Base-by-base conservation (phyloP, 1,140 invertebrate species). In the Leptopilina clavipes region DNA sequence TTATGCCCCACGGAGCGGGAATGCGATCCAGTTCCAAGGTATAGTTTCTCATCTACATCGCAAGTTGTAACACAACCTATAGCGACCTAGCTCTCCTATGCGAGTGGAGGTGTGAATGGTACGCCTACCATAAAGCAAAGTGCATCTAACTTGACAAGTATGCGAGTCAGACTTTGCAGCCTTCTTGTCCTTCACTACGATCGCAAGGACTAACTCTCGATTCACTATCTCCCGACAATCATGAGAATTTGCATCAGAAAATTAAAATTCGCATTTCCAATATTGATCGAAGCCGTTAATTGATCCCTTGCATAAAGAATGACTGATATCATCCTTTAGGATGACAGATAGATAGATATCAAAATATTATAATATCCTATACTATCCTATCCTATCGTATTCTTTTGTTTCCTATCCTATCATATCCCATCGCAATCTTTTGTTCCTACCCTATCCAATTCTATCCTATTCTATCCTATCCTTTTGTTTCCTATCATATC, bases 1-100 rank as follows among this genome's bases (percentile, higher is more conserved):
- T 81, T 83, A 86, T 81, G 80, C 79, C 79, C 76, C 75, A 70
- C 77, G 79, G 74, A 81, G 73, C 79, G 82, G 79, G 80, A 85
- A 85, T 81, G 80, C 85, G 85, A 86, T 88, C 84, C 81, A 87
- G 83, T 87, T 88, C 82, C 76, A 86, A 81, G 79, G 82, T 77
- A 76, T 74, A 80, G 70, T 81, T 5, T 31, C 48, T 74, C 78
- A 82, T 78, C 79, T 40, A 73, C 76, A 70, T 78, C 70, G n/a
- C 14, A 75, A 73, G 48, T 74, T 31, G 6, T 74, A 77, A 44
- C 65, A 43, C 72, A 71, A 70, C 74, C 70, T 45, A 31, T 71
- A 25, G 59, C 59, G 65, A 75, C 48, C 56, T 75, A 75, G 70
- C 44, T n/a, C 56, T 70, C 25, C 70, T 31, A 45, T 52, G n/a